Evolutionary conservation across 2,113 vertebrate species (phyloP).

Genomic region (Phylloscopus trochilus): DNA sequence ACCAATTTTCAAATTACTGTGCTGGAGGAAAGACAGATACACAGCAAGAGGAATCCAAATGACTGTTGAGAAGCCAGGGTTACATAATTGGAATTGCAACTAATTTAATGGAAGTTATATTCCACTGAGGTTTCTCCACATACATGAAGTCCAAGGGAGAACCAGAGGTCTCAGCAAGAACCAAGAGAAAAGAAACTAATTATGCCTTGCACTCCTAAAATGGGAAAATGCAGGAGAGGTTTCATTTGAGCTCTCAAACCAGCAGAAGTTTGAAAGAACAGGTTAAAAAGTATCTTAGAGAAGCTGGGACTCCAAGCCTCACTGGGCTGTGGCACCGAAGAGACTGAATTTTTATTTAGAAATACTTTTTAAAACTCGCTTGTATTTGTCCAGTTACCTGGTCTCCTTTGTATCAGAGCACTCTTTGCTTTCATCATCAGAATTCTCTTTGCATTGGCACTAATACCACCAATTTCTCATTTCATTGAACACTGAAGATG

Average conservation of each 20-base stretch:
- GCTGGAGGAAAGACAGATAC: background rate
- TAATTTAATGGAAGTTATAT: background rate
- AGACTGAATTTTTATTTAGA: background rate
- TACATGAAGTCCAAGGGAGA: background rate
- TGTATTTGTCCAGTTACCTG: background rate
- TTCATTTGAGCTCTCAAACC: background rate
- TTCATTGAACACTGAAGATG: background rate
- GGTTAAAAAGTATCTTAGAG: background rate
- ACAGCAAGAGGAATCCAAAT: background rate
- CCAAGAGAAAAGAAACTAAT: background rate
- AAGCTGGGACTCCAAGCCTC: background rate
- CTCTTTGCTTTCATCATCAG: background rate
- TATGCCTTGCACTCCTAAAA: background rate
- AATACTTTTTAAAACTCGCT: background rate
- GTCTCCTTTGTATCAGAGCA: background rate
- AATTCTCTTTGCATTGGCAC: background rate
- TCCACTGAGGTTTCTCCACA: background rate
- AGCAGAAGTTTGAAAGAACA: background rate
- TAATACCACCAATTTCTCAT: background rate
- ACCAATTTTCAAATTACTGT: background rate
- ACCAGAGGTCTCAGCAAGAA: background rate
- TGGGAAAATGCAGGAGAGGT: background rate
- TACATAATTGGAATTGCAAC: background rate
- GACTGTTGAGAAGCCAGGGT: background rate
- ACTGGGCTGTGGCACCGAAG: background rate